Conservation (phyloP, 2,797 vertebrate species). For the Hippopotamyrus pictus region DNA sequence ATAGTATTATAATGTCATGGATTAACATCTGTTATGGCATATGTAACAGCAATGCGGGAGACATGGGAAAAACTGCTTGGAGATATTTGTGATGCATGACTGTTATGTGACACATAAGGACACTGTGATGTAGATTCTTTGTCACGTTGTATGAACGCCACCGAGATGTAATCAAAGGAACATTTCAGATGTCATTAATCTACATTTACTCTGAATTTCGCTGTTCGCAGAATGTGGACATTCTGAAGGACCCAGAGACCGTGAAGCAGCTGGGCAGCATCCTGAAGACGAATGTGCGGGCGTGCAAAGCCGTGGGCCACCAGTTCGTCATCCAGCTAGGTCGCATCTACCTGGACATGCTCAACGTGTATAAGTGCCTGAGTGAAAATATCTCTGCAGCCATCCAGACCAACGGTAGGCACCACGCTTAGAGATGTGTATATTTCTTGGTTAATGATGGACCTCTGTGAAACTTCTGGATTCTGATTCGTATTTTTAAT, state of each 20-base stretch:
- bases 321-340: slow-evolving; percentile 97
- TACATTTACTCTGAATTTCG: neutral
- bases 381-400: slow-evolving; percentile 99
- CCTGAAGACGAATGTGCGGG: slow-evolving; percentile 94
- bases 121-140: neutral
- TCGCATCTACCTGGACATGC: slow-evolving; percentile 98
- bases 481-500: neutral
- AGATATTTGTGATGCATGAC: neutral
- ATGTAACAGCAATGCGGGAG: neutral
- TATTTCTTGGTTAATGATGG: neutral
- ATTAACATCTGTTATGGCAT: neutral
- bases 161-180: neutral
- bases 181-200: neutral
- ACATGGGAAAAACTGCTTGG: neutral
- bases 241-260: slow-evolving; percentile 95
- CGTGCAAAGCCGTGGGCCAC: slow-evolving; percentile 95
- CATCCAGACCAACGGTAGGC: slow-evolving; percentile 92
- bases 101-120: neutral
- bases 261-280: slow-evolving; percentile 98
- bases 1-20: neutral
- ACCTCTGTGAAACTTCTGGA: neutral
- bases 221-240: slow-evolving; percentile 86
- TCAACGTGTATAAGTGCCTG: slow-evolving; percentile 99
- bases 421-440: neutral
- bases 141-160: neutral